Percentiles rank a stretch among this genome's conserved stretches.
These are phyloP conservation scores for Molossus alvarezi DNA, from an alignment of 2,797 vertebrate genomes.

Conservation along the genomic window DNA sequence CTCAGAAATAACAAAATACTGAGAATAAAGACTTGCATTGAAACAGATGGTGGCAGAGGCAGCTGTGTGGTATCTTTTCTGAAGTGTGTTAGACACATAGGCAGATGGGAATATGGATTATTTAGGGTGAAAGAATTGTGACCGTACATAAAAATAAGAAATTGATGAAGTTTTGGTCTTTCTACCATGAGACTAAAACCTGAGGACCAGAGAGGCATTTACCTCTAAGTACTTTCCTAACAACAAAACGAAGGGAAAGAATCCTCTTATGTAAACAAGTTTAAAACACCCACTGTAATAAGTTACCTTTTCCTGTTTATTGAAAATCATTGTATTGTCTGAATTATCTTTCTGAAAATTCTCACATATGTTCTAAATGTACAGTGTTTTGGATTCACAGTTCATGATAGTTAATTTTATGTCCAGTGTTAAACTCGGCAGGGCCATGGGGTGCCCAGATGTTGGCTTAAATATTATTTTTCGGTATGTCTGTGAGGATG, in stretches of 20 bases:
- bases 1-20: slow-evolving; percentile 70
- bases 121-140: not conserved
- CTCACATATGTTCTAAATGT: not conserved
- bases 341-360: not conserved
- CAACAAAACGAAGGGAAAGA: not conserved
- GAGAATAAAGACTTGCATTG: slow-evolving; percentile 65
- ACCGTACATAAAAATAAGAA: slow-evolving; percentile 42
- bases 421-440: not conserved
- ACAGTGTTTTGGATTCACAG: not conserved
- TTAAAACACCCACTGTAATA: not conserved
- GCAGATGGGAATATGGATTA: not conserved
- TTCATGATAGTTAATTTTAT: not conserved
- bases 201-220: not conserved
- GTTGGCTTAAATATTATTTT: not conserved
- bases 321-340: not conserved
- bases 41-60: slow-evolving; percentile 76
- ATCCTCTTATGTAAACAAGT: not conserved
- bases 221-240: not conserved
- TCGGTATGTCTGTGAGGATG: not conserved
- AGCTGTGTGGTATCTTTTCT: slow-evolving; percentile 69
- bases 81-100: slow-evolving; percentile 68
- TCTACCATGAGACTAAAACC: not conserved
- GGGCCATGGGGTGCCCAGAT: rapidly evolving
- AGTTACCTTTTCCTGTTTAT: not conserved
- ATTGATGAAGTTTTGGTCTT: not conserved